Evolutionary conservation across 1,140 invertebrate species (phyloP).

Genomic region (Oreohelix idahoensis): DNA sequence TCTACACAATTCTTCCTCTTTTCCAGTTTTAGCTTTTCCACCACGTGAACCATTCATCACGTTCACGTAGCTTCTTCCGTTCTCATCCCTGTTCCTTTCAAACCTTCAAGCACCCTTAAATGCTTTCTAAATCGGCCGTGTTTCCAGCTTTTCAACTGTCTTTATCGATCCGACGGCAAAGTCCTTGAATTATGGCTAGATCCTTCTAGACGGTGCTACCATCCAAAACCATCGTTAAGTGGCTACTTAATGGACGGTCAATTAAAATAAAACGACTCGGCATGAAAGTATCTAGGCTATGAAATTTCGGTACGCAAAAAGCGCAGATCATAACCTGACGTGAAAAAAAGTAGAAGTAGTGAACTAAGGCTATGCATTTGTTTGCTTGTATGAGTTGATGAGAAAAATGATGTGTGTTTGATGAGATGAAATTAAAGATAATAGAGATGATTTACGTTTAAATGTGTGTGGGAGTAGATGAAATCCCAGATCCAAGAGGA

Average conservation of each 20-base stretch:
- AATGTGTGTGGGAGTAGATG: too few relatives aligned
- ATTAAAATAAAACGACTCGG: background rate
- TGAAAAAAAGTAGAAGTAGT: too few relatives aligned
- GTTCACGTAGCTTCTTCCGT: background rate
- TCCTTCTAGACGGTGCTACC: background rate
- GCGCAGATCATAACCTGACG: too few relatives aligned
- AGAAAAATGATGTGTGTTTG: too few relatives aligned
- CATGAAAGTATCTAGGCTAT: too few relatives aligned
- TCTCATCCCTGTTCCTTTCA: background rate
- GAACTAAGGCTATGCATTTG: too few relatives aligned
- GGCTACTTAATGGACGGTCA: conserved; percentile 6
- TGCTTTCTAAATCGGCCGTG: background rate
- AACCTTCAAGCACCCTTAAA: background rate
- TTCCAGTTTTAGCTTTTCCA: background rate
- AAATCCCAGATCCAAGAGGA: too few relatives aligned
- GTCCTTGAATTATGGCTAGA: background rate
- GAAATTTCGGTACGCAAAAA: too few relatives aligned
- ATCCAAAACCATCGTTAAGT: background rate
- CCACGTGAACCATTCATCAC: too few relatives aligned
- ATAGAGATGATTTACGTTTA: too few relatives aligned
- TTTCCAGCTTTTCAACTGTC: background rate
- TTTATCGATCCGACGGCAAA: background rate
- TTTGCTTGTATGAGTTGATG: too few relatives aligned
- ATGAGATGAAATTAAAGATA: too few relatives aligned
- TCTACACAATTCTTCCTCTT: background rate